phyloP scores from a whole-genome alignment of 2,888 invertebrate species.

The Caenorhabditis wallacei region DNA sequence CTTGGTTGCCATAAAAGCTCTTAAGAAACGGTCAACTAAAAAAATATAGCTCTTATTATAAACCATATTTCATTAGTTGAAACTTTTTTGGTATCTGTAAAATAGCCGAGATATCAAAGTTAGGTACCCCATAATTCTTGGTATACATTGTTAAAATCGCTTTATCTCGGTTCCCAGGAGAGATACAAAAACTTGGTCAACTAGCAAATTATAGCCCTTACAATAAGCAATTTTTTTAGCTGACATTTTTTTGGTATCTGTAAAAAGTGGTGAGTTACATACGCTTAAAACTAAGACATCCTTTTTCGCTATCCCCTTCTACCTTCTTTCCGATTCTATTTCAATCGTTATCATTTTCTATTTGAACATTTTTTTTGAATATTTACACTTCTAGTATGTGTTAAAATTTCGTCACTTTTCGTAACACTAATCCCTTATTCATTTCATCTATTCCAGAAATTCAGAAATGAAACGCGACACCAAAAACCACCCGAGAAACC shows the following conservation, averaged over 20 bases:
- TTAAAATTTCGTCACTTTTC: no score
- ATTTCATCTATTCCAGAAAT: not conserved
- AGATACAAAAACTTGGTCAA: not conserved
- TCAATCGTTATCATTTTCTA: no score
- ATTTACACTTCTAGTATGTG: no score
- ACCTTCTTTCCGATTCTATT: no score
- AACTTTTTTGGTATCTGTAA: not conserved
- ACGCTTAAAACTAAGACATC: no score
- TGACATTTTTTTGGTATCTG: no score
- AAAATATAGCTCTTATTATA: not conserved
- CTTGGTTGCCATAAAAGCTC: not conserved
- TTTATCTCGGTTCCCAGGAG: no score
- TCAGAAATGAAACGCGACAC: constrained; percentile 35
- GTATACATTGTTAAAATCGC: no score
- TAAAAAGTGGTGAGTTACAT: no score
- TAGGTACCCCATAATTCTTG: not conserved
- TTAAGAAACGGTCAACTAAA: not conserved
- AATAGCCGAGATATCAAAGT: not conserved
- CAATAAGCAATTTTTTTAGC: not conserved
- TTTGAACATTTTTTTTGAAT: no score
- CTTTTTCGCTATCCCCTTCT: no score
- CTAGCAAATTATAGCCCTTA: not conserved
- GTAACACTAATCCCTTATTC: no score
- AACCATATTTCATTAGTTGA: not conserved
- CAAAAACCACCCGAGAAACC: constrained; percentile 39